These are phyloP conservation scores for Calypte anna DNA, from an alignment of 2,113 vertebrate genomes.

Conservation along the genomic window DNA sequence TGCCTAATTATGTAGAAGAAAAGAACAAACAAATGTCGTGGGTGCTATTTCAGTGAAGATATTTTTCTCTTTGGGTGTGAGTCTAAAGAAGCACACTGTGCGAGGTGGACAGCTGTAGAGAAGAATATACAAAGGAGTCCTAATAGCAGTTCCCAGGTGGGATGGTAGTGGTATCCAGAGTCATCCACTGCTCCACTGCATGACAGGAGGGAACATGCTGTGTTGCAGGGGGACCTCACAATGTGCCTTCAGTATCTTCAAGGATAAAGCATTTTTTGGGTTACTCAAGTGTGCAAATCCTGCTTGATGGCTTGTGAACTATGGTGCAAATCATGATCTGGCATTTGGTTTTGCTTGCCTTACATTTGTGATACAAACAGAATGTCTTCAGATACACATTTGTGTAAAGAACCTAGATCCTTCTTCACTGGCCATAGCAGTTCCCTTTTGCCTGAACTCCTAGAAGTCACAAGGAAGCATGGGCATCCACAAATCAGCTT, in stretches of 20 bases:
- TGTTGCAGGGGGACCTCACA: neutral
- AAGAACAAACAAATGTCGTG: neutral
- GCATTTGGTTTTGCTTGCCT: neutral
- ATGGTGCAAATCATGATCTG: neutral
- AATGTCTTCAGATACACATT: neutral
- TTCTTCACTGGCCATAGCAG: neutral
- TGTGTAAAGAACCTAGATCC: neutral
- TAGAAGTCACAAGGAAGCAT: neutral
- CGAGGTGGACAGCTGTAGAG: neutral
- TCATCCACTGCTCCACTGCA: neutral
- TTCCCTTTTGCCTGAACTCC: neutral
- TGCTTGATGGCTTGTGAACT: neutral
- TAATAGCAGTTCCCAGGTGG: neutral
- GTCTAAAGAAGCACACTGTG: accelerated
- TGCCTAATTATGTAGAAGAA: neutral
- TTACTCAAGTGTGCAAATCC: neutral
- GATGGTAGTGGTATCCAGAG: neutral
- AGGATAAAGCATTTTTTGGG: neutral
- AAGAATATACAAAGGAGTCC: neutral
- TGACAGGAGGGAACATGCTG: neutral
- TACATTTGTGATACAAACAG: neutral
- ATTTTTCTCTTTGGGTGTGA: neutral
- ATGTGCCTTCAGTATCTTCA: neutral
- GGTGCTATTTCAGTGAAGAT: neutral
- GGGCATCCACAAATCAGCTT: neutral